These are phyloP conservation scores for Otolemur garnettii DNA, from an alignment of 2,113 vertebrate genomes.

Conservation along the genomic window DNA sequence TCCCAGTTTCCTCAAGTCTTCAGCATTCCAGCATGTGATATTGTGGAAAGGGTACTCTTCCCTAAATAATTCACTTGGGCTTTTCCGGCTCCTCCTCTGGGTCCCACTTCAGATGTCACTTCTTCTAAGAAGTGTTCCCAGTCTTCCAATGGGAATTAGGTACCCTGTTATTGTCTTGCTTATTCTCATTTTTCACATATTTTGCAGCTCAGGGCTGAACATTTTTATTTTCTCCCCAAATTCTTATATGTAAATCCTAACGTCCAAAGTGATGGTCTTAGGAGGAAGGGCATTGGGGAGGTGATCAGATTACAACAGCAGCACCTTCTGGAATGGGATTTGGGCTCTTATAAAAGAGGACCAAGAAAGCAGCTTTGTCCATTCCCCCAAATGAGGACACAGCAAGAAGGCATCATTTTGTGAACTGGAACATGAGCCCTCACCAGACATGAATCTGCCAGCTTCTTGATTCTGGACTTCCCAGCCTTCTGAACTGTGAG, in stretches of 20 bases:
- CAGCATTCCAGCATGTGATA: not conserved
- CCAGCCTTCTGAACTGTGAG: not conserved
- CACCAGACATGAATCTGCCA: not conserved
- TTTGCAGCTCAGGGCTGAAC: not conserved
- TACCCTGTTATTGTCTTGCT: not conserved
- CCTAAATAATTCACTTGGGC: not conserved
- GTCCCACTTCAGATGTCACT: not conserved
- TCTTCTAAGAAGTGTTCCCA: not conserved
- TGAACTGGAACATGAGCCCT: not conserved
- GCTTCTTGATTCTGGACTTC: not conserved
- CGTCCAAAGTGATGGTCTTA: not conserved
- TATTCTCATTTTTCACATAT: not conserved
- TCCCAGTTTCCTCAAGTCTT: not conserved
- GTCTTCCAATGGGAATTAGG: not conserved
- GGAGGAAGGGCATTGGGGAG: too few species aligned
- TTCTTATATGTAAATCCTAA: not conserved
- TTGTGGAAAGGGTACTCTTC: not conserved
- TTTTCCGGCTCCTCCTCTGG: not conserved
- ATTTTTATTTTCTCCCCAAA: not conserved
- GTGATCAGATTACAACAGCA: not conserved
- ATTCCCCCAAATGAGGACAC: not conserved
- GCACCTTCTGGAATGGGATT: not conserved
- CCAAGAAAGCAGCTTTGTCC: not conserved
- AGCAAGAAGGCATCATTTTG: not conserved
- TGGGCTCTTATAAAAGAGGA: not conserved